Conservation (phyloP, 1,140 invertebrate genomes). For the Halictus rubicundus region DNA sequence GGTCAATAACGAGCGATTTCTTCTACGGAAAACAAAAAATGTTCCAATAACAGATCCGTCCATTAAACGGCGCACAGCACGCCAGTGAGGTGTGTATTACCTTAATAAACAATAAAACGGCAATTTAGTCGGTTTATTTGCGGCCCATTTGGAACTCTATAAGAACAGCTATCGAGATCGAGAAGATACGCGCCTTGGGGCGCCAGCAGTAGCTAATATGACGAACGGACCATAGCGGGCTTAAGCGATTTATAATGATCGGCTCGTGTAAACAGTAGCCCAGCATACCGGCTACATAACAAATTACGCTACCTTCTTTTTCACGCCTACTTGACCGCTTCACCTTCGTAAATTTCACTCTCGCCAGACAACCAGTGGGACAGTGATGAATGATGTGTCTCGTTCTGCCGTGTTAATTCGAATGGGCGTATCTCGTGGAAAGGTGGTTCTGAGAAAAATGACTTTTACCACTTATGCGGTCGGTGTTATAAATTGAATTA, state of each 20-base stretch:
- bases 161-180: conserved; percentile 10
- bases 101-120: conserved; percentile 25
- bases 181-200: neutral
- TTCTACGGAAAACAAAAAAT: too few relatives aligned
- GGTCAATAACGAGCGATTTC: too few relatives aligned
- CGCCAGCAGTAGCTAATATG: neutral
- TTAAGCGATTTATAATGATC: conserved; percentile 55
- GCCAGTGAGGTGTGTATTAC: neutral
- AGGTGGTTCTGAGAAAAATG: too few relatives aligned
- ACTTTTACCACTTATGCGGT: too few relatives aligned
- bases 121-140: conserved; percentile 8
- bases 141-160: conserved; percentile 2
- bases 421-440: too few relatives aligned
- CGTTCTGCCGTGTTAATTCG: neutral
- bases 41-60: neutral
- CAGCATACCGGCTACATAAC: conserved; percentile 41
- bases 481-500: too few relatives aligned
- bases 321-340: conserved; percentile 13
- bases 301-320: conserved; percentile 33
- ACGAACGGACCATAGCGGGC: conserved; percentile 1
- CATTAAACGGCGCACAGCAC: neutral
- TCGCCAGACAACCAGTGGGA: too few relatives aligned
- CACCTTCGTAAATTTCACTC: neutral
- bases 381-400: neutral
- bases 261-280: conserved; percentile 36